A percentile compares a stretch with the other conserved stretches of the same genome.
Evolutionary conservation across 2,888 invertebrate species (phyloP).

Genomic region (Sicus ferrugineus): DNA sequence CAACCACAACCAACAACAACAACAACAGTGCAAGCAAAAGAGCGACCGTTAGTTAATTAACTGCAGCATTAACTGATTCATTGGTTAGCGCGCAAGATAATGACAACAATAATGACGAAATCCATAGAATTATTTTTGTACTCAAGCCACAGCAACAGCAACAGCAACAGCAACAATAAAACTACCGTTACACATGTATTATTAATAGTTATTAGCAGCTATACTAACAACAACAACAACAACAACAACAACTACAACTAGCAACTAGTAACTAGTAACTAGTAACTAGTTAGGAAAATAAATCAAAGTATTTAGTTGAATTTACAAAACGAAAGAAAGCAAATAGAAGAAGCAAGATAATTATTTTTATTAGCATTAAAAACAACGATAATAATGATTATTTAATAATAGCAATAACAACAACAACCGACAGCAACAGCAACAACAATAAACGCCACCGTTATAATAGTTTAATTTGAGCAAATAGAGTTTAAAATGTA

Average conservation of each 20-base stretch:
- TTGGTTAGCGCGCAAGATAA: too few relatives aligned
- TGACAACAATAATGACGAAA: neutral
- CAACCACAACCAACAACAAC: conserved; percentile 43
- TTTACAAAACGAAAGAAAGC: conserved; percentile 27
- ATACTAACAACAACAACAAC: conserved; percentile 11
- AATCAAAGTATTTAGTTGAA: conserved; percentile 41
- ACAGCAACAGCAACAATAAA: neutral
- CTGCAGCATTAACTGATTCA: too few relatives aligned
- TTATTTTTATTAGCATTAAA: too few relatives aligned
- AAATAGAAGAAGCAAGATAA: conserved; percentile 14
- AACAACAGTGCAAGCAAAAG: conserved; percentile 42
- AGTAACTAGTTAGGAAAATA: conserved; percentile 37
- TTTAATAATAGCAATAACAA: too few relatives aligned
- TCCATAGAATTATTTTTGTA: neutral
- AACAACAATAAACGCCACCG: too few relatives aligned
- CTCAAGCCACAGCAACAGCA: neutral
- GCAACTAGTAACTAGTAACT: neutral
- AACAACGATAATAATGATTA: too few relatives aligned
- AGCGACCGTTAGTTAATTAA: too few relatives aligned
- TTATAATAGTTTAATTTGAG: too few relatives aligned
- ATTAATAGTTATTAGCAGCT: neutral
- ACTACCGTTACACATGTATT: too few relatives aligned
- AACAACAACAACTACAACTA: conserved; percentile 24
- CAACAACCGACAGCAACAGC: too few relatives aligned
- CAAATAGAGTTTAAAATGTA: too few relatives aligned